A percentile compares a stretch with the other conserved stretches of the same genome.
These are phyloP conservation scores for Emydocephalus ijimae DNA, from an alignment of 2,113 vertebrate genomes.

Conservation along the genomic window DNA sequence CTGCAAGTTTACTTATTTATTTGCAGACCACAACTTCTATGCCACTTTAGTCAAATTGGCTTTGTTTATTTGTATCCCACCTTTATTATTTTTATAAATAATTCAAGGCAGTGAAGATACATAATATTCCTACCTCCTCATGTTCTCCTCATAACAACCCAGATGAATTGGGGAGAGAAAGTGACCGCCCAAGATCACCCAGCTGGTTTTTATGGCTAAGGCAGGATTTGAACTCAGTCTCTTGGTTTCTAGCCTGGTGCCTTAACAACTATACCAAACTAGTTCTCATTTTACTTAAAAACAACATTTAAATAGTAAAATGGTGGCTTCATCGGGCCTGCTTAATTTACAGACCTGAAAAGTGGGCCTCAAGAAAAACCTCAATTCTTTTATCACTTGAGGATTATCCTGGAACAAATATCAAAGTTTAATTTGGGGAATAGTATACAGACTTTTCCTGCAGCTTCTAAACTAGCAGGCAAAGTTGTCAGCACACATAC, in stretches of 20 bases:
- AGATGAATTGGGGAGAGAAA: neutral
- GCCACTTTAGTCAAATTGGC: neutral
- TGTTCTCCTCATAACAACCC: neutral
- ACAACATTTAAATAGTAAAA: neutral
- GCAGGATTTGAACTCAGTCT: neutral
- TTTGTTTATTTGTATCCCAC: neutral
- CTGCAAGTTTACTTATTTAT: neutral
- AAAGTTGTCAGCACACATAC: neutral
- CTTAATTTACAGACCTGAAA: neutral
- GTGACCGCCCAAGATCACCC: neutral
- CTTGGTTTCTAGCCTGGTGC: neutral
- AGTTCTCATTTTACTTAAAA: neutral
- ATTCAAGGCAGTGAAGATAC: neutral
- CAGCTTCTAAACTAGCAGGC: neutral
- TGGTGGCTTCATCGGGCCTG: neutral
- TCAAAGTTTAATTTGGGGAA: neutral
- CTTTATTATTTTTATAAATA: rapidly evolving
- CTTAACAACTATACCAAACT: neutral
- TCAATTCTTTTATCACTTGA: neutral
- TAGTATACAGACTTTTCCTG: neutral
- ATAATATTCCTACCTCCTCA: neutral
- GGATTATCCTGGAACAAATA: neutral
- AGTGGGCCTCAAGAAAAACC: neutral
- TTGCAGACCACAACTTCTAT: neutral
- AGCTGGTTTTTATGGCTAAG: neutral